A percentile compares a stretch with the other conserved stretches of the same genome.
These are phyloP conservation scores for Hylaea fasciaria DNA, from an alignment of 2,888 invertebrate genomes.

Conservation along the genomic window DNA sequence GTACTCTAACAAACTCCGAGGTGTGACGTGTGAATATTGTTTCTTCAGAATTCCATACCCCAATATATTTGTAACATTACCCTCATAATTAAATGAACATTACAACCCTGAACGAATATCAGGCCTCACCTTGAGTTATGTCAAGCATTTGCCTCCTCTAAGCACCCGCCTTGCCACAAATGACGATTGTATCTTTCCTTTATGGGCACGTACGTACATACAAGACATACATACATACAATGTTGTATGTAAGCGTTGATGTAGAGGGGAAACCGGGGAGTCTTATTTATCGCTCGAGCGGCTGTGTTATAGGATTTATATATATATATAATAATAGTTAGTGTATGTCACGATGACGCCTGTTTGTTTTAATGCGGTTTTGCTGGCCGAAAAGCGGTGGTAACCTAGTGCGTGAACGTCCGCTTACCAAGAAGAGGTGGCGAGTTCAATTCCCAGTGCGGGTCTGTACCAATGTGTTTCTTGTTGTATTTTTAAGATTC, in stretches of 20 bases:
- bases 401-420: no score
- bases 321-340: no score
- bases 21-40: no score
- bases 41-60: neutral
- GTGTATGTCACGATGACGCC: no score
- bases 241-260: conserved; percentile 3
- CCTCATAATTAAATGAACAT: conserved; percentile 15
- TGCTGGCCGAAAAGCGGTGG: no score
- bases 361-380: no score
- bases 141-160: conserved; percentile 9
- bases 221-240: conserved; percentile 3
- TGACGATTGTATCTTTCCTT: conserved; percentile 16
- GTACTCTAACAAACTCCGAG: no score
- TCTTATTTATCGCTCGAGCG: conserved; percentile 1
- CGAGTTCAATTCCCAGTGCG: no score
- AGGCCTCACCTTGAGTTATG: conserved; percentile 23
- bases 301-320: neutral
- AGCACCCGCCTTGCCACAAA: conserved; percentile 19
- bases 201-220: neutral
- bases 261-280: conserved; percentile 4
- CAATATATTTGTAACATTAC: neutral
- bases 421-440: no score
- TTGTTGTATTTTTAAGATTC: no score
- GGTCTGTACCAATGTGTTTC: no score
- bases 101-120: conserved; percentile 15